A percentile compares a stretch with the other conserved stretches of the same genome.
Evolutionary conservation across 2,888 invertebrate species (phyloP).

Genomic region (Reticulitermes lucifugus): DNA sequence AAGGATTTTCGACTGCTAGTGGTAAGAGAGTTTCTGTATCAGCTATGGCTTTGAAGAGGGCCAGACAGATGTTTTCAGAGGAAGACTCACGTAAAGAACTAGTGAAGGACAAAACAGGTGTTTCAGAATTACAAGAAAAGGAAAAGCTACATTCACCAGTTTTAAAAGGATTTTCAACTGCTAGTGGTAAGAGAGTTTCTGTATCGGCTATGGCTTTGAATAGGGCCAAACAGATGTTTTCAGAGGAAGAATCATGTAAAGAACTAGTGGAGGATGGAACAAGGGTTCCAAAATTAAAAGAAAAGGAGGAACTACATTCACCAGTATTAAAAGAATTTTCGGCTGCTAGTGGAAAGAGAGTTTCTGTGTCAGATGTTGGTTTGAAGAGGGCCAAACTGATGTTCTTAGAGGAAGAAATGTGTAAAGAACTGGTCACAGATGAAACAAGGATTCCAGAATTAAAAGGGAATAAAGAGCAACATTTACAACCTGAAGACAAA

Average conservation of each 20-base stretch:
- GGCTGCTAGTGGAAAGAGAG: slow-evolving; percentile 62
- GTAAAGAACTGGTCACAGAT: slow-evolving; percentile 48
- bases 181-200: slow-evolving; percentile 57
- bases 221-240: slow-evolving; percentile 61
- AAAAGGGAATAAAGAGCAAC: slow-evolving; percentile 36
- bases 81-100: slow-evolving; percentile 37
- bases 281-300: not conserved
- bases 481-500: slow-evolving; percentile 13
- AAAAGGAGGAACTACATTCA: slow-evolving; percentile 33
- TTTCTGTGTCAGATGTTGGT: slow-evolving; percentile 59
- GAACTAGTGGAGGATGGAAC: slow-evolving; percentile 40
- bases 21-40: slow-evolving; percentile 62
- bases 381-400: slow-evolving; percentile 61
- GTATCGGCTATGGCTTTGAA: slow-evolving; percentile 59
- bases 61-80: slow-evolving; percentile 59
- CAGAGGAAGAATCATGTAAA: slow-evolving; percentile 56
- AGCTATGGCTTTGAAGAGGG: slow-evolving; percentile 57
- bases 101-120: not conserved
- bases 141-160: slow-evolving; percentile 36
- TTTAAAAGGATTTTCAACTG: slow-evolving; percentile 55
- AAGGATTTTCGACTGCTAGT: slow-evolving; percentile 57
- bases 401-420: slow-evolving; percentile 59
- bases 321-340: slow-evolving; percentile 12
- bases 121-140: not conserved
- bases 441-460: not conserved